Conservation (phyloP, 2,888 invertebrate species). For the Stenodera caucasica region DNA sequence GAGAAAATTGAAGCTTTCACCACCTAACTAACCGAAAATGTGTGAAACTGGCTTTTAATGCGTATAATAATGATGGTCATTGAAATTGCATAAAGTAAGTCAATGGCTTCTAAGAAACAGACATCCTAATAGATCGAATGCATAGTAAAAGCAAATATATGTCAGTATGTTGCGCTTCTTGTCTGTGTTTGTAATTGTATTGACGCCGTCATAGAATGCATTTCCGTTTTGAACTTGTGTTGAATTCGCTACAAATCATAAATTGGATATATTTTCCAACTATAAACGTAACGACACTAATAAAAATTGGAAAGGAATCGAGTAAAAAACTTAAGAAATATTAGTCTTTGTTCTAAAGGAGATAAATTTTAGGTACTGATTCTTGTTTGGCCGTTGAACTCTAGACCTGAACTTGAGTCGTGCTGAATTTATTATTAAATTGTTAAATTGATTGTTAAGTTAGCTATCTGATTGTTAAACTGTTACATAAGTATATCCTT, state of each 20-base stretch:
- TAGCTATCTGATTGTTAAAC: constrained; percentile 20
- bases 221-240: constrained; percentile 19
- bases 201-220: constrained; percentile 24
- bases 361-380: neutral
- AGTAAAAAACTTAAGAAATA: neutral
- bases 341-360: neutral
- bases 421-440: constrained; percentile 23
- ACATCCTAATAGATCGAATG: constrained; percentile 20
- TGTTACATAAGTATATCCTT: constrained; percentile 17
- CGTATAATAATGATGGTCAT: constrained; percentile 3
- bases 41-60: neutral
- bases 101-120: constrained; percentile 47
- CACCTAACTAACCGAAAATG: neutral
- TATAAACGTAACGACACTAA: too few species aligned
- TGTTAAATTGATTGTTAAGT: constrained; percentile 22
- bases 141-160: constrained; percentile 47
- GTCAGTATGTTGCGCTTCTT: constrained; percentile 50
- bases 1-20: constrained; percentile 1
- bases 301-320: too few species aligned
- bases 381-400: constrained; percentile 21
- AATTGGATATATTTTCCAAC: too few species aligned
- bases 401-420: constrained; percentile 20
- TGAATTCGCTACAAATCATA: neutral
- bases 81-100: constrained; percentile 42
- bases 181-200: constrained; percentile 21